A percentile compares a stretch with the other conserved stretches of the same genome.
Conservation (phyloP, 35 echinoderm and acorn worm species). For the Apostichopus japonicus region DNA sequence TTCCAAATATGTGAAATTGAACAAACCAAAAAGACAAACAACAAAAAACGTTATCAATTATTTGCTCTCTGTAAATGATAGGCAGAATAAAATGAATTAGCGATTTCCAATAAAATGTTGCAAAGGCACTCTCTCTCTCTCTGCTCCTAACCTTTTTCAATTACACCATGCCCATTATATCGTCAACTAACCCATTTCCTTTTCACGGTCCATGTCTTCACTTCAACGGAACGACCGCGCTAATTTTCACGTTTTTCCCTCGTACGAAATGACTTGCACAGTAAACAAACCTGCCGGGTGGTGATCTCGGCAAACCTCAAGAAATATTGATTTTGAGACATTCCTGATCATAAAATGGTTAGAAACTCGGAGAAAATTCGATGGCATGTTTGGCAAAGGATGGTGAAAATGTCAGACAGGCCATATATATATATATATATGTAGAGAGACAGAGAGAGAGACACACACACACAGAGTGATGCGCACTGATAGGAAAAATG, state of each 20-base stretch:
- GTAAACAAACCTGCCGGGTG: slow-evolving; percentile 43
- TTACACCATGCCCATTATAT: slow-evolving; percentile 21
- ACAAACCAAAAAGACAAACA: neutral
- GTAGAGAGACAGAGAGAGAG: too few relatives aligned
- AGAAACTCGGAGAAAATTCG: slow-evolving; percentile 5
- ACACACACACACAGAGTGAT: neutral
- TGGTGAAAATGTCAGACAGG: slow-evolving; percentile 13
- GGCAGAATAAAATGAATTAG: slow-evolving; percentile 17
- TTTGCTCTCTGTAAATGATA: slow-evolving; percentile 4
- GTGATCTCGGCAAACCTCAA: slow-evolving; percentile 34
- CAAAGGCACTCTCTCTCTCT: neutral
- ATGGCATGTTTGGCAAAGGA: slow-evolving; percentile 13
- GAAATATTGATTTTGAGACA: slow-evolving; percentile 47
- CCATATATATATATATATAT: neutral
- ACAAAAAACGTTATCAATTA: neutral
- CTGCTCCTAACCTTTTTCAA: slow-evolving; percentile 32
- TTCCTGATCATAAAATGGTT: slow-evolving; percentile 45
- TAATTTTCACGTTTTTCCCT: slow-evolving; percentile 13
- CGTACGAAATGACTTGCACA: slow-evolving; percentile 24
- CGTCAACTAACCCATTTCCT: slow-evolving; percentile 30
- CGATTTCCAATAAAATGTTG: slow-evolving; percentile 7
- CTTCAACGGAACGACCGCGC: slow-evolving; percentile 6
- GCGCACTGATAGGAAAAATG: neutral
- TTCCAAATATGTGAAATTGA: slow-evolving; percentile 8
- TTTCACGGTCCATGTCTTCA: neutral